Percentiles rank a stretch among this genome's conserved stretches.
Conservation (phyloP, 2,113 vertebrate genomes). For the Brachionichthys hirsutus region DNA sequence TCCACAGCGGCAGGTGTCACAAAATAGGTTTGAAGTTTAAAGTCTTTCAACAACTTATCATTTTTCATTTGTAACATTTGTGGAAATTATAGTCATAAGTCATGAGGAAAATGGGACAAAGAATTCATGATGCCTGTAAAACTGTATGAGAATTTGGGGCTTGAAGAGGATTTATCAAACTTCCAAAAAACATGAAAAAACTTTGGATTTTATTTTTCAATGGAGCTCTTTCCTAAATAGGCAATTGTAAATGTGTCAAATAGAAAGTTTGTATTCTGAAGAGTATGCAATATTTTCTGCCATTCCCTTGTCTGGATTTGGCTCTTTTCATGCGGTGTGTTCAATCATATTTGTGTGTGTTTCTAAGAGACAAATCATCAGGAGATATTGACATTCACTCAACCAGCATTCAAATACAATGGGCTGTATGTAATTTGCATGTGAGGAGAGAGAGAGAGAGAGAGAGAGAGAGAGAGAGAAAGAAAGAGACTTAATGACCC, state of each 20-base stretch:
- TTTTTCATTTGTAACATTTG: no score
- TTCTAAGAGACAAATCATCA: conserved; percentile 20
- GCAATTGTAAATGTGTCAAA: no score
- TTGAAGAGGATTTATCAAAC: no score
- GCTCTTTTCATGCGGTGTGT: not conserved
- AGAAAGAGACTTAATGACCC: conserved; percentile 35
- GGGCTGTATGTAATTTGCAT: conserved; percentile 23
- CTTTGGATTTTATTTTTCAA: no score
- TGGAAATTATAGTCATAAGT: no score
- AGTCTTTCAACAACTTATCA: conserved; percentile 32
- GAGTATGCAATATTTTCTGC: not conserved
- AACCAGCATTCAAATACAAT: conserved; percentile 13
- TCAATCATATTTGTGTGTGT: conserved; percentile 24
- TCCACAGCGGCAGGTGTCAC: conserved; percentile 51
- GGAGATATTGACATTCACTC: conserved; percentile 3
- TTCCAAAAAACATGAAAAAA: no score
- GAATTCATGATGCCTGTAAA: no score
- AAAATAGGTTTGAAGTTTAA: conserved; percentile 28
- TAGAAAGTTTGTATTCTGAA: no score
- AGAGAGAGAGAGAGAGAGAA: no score
- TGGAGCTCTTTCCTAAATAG: no score
- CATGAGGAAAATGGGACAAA: no score
- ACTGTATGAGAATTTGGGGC: no score
- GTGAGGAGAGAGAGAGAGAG: not conserved
- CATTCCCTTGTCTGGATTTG: not conserved